Evolutionary conservation across 2,888 invertebrate genomes (phyloP).

Genomic region (Trichogramma evanescens): DNA sequence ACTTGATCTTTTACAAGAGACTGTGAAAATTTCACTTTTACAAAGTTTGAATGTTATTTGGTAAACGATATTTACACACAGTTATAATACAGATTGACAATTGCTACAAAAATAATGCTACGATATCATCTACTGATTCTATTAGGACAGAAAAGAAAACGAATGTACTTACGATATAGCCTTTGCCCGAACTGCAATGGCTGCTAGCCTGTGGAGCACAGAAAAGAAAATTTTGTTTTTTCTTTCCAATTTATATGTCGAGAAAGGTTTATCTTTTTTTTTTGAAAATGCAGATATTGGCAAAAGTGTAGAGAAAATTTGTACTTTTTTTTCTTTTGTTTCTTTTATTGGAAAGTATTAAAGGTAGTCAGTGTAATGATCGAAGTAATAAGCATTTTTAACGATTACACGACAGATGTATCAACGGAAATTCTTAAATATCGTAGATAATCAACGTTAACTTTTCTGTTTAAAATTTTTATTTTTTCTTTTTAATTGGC

Average conservation of each 20-base stretch:
- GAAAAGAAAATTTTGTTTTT: constrained; percentile 16
- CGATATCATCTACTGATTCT: background rate
- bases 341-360: background rate
- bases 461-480: constrained; percentile 21
- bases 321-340: background rate
- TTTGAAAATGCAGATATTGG: no score
- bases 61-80: background rate
- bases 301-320: background rate
- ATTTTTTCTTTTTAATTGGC: background rate
- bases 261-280: no score
- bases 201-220: constrained; percentile 71
- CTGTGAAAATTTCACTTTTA: no score
- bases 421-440: no score
- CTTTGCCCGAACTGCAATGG: constrained; percentile 88
- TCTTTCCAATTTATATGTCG: no score
- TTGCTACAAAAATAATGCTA: background rate
- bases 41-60: no score
- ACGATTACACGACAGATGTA: no score
- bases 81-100: background rate
- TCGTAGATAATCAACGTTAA: constrained; percentile 23
- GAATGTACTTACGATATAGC: constrained; percentile 81
- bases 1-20: no score
- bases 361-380: background rate
- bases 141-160: constrained; percentile 21
- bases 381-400: no score